Base-by-base conservation (phyloP, 2,113 vertebrate species). In the Cavia porcellus region DNA sequence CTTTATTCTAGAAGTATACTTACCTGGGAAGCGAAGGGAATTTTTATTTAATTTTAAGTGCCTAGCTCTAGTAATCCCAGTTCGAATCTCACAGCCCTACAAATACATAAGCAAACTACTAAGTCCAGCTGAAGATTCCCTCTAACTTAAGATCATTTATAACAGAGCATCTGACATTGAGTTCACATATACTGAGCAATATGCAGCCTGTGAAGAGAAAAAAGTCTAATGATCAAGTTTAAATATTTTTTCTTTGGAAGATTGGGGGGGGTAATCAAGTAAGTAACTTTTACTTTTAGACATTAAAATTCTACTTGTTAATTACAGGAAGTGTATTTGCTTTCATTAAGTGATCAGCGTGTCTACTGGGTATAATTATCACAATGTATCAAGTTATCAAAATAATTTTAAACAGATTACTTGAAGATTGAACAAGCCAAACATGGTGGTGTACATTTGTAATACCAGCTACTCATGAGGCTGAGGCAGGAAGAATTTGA, bases 11-110 rank as follows among this genome's bases (percentile, higher is more conserved):
- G 98, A 89, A 64, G 5, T 87, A 90, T 0, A 97, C 50, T 93
- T 97, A 85, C 96, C 97, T 12, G 93, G 57, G 94, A 97, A 89
- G 96, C 8, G 96, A 96, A 97, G 35, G 87, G 17, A 62, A 42
- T 86, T 94, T 96, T 94, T 93, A 90, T 97, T 94, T 97, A 62
- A 90, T 38, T 38, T 94, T 97, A 62, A 95, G 50, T 83, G 96
- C 90, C 97, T 97, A 47, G 47, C 90, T 90, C 86, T 81, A 97
- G 87, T 94, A 97, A 96, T 42, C 97, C 66, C 30, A 95, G 94
- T 47, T 77, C 93, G 90, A 98, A 80, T 94, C 96, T 92, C 96
- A 85, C 50, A 96, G 57, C 80, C 68, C 86, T 32, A 93, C 12
- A 94, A 66, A 82, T 14, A 82, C 4, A 61, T n/a, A 89, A 92